Evolutionary conservation across 2,888 invertebrate species (phyloP).

Genomic region (Athrips mouffetella): DNA sequence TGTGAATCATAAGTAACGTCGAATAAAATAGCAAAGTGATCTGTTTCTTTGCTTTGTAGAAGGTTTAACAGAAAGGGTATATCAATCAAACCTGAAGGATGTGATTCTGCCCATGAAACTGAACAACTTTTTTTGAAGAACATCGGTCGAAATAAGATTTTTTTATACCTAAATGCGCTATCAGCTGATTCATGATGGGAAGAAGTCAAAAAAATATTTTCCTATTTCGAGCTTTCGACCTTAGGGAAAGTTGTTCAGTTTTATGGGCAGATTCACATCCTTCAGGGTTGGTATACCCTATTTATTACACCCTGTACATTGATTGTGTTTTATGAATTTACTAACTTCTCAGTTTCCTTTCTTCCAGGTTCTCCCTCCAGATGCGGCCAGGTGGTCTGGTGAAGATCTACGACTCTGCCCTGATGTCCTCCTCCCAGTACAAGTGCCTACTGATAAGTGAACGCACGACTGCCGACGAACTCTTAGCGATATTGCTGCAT

Average conservation of each 20-base stretch:
- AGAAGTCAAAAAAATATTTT: neutral
- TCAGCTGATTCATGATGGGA: too few species aligned
- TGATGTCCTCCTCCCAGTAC: slow-evolving; percentile 95
- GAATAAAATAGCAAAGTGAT: too few species aligned
- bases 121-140: too few species aligned
- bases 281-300: too few species aligned
- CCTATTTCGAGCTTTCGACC: neutral
- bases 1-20: too few species aligned
- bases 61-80: too few species aligned
- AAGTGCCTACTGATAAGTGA: slow-evolving; percentile 94
- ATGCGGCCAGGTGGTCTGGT: slow-evolving; percentile 94
- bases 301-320: neutral
- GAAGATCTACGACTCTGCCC: slow-evolving; percentile 93
- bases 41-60: too few species aligned
- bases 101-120: too few species aligned
- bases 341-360: slow-evolving; percentile 9
- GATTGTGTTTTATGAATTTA: neutral
- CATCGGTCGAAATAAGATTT: too few species aligned
- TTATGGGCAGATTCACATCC: neutral
- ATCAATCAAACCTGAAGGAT: too few species aligned
- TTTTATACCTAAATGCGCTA: too few species aligned
- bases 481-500: slow-evolving; percentile 88
- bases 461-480: slow-evolving; percentile 91
- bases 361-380: slow-evolving; percentile 89
- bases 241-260: neutral